Evolutionary conservation across 2,797 vertebrate species (phyloP).

Genomic region (Pelodytes ibericus): DNA sequence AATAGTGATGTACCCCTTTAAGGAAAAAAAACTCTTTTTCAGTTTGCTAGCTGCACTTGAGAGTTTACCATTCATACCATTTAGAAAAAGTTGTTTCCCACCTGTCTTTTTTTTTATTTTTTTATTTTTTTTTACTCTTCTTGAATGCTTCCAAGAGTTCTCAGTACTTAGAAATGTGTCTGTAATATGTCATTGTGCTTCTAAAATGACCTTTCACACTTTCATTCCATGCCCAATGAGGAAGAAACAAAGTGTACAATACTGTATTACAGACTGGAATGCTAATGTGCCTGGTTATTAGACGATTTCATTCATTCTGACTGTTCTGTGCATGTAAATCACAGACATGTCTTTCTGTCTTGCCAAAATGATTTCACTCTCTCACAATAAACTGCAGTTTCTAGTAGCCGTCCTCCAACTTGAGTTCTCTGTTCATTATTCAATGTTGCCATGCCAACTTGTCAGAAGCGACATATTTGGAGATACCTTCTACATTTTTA

Average conservation of each 20-base stretch:
- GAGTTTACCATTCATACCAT: not conserved
- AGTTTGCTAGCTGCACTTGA: too few species aligned
- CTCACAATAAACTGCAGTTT: conserved; percentile 40
- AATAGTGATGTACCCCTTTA: too few species aligned
- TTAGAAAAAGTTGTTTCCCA: not conserved
- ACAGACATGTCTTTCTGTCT: conserved; percentile 32
- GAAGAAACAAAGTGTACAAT: conserved; percentile 27
- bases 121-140: not conserved
- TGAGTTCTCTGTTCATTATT: conserved; percentile 30
- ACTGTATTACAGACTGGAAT: conserved; percentile 45
- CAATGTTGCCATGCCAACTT: conserved; percentile 34
- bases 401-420: conserved; percentile 13
- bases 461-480: conserved; percentile 23
- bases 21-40: too few species aligned
- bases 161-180: conserved; percentile 20
- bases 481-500: conserved; percentile 14
- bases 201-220: conserved; percentile 42
- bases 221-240: conserved; percentile 22
- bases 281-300: conserved; percentile 38
- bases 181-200: conserved; percentile 35
- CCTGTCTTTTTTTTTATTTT: not conserved
- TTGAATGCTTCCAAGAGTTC: not conserved
- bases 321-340: conserved; percentile 31
- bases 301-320: conserved; percentile 43
- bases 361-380: conserved; percentile 44